Conservation (phyloP, 2,888 invertebrate species). For the Liposcelis brunnea region DNA sequence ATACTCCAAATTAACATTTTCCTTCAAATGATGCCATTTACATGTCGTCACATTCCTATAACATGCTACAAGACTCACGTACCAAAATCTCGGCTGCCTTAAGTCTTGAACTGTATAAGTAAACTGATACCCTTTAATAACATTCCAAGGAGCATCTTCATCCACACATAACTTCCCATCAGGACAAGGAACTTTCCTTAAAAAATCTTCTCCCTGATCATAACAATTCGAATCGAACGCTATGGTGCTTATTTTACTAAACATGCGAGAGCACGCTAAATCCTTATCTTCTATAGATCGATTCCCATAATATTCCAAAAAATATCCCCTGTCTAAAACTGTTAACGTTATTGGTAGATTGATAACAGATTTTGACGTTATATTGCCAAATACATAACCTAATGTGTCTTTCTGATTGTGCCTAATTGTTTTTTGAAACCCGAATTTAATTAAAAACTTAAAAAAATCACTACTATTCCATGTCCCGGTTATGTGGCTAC, state of each 20-base stretch:
- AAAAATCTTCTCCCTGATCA: slow-evolving; percentile 56
- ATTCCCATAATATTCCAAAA: slow-evolving; percentile 78
- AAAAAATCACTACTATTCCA: slow-evolving; percentile 61
- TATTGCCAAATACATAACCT: slow-evolving; percentile 92
- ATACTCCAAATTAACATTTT: slow-evolving; percentile 46
- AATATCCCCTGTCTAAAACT: slow-evolving; percentile 76
- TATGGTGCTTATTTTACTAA: slow-evolving; percentile 58
- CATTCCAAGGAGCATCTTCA: slow-evolving; percentile 71
- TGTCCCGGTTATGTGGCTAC: slow-evolving; percentile 38
- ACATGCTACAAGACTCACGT: slow-evolving; percentile 86
- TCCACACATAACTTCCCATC: slow-evolving; percentile 60
- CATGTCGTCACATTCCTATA: slow-evolving; percentile 64
- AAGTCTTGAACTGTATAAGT: slow-evolving; percentile 84
- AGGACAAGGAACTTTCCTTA: slow-evolving; percentile 74
- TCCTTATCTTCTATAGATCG: slow-evolving; percentile 45
- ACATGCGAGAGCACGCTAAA: slow-evolving; percentile 70
- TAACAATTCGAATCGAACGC: slow-evolving; percentile 77
- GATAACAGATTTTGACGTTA: slow-evolving; percentile 54
- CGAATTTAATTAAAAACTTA: slow-evolving; percentile 86
- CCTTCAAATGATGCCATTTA: slow-evolving; percentile 63
- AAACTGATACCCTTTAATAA: slow-evolving; percentile 77
- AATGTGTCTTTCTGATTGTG: slow-evolving; percentile 70
- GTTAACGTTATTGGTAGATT: slow-evolving; percentile 61
- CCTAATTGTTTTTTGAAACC: slow-evolving; percentile 87
- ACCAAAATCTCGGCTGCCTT: slow-evolving; percentile 89